Percentiles rank a stretch among this genome's conserved stretches.
Conservation (phyloP, 1,140 invertebrate species). For the Patella vulgata region DNA sequence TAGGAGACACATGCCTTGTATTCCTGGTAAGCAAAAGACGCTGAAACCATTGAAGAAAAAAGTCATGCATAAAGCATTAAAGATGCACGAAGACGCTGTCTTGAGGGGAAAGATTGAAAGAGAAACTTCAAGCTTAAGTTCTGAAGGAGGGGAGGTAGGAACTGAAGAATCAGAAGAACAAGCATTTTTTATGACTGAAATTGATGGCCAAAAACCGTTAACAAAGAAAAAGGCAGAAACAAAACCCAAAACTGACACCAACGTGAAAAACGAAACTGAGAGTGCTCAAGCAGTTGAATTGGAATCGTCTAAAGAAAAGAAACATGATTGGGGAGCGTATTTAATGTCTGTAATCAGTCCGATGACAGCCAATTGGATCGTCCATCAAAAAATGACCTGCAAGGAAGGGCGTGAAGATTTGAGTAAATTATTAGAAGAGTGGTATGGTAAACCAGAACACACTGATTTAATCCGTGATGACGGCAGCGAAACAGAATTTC, state of each 20-base stretch:
- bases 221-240: conserved; percentile 5
- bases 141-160: conserved; percentile 9
- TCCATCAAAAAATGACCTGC: conserved; percentile 45
- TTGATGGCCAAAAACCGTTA: neutral
- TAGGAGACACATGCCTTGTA: conserved; percentile 54
- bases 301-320: conserved; percentile 24
- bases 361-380: conserved; percentile 60
- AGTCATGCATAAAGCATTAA: conserved; percentile 45
- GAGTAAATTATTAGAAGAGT: conserved; percentile 38
- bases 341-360: conserved; percentile 52
- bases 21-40: conserved; percentile 40
- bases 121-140: conserved; percentile 1
- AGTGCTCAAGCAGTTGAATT: conserved; percentile 14
- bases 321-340: conserved; percentile 59
- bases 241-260: conserved; percentile 7
- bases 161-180: conserved; percentile 1
- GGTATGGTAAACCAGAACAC: conserved; percentile 51
- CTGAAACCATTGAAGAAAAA: conserved; percentile 52
- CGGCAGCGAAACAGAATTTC: conserved; percentile 41
- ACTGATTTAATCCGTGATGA: conserved; percentile 55
- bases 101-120: conserved; percentile 12
- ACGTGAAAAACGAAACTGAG: conserved; percentile 24
- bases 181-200: conserved; percentile 38
- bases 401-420: conserved; percentile 35
- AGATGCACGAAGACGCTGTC: conserved; percentile 46